Percentiles rank a stretch among this genome's conserved stretches.
Conservation (phyloP, 1,140 invertebrate species). For the Metopolophium dirhodum region DNA sequence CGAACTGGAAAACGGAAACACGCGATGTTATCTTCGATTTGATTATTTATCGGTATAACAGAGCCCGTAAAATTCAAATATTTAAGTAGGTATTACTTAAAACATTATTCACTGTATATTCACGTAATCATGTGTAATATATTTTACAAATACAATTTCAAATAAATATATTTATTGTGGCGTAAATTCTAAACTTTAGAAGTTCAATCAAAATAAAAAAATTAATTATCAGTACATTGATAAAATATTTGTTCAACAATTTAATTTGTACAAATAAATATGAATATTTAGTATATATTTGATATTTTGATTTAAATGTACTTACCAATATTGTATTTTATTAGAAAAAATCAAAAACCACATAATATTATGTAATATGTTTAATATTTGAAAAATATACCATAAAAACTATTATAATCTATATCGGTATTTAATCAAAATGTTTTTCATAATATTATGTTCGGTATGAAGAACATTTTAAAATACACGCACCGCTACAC, state of each 20-base stretch:
- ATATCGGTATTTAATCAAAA: neutral
- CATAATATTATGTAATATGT: too few species aligned
- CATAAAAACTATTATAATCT: too few species aligned
- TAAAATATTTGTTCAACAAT: neutral
- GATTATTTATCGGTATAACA: slow-evolving; percentile 28
- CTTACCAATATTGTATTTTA: neutral
- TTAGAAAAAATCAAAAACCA: neutral
- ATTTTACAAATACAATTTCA: neutral
- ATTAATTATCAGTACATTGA: neutral
- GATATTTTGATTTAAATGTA: neutral
- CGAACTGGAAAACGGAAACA: slow-evolving; percentile 38
- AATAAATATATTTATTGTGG: neutral
- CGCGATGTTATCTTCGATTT: slow-evolving; percentile 5
- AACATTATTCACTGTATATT: neutral
- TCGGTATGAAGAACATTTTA: too few species aligned
- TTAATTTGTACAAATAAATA: neutral
- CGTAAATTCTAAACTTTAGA: neutral
- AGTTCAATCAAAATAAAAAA: neutral
- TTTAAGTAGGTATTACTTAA: neutral
- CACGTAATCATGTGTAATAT: neutral
- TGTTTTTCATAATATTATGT: neutral
- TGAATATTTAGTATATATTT: neutral
- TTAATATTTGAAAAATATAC: neutral
- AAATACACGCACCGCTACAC: too few species aligned
- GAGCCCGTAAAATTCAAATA: neutral